Evolutionary conservation across 2,113 vertebrate species (phyloP), one percentile per base, ranked within the genome.

Genomic region (Mionectes macconnelli): DNA sequence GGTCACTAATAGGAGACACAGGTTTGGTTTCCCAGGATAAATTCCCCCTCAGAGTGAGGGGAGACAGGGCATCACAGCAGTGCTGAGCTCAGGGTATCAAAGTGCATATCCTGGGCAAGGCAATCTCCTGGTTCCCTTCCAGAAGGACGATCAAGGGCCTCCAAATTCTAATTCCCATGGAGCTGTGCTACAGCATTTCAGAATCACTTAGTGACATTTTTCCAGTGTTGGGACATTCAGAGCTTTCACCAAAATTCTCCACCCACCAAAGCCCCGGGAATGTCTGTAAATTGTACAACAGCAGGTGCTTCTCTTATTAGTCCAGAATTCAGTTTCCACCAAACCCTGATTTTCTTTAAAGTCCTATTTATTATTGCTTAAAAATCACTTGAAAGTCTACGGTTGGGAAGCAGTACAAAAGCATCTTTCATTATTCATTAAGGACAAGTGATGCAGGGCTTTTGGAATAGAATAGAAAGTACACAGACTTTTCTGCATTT

Each of bases 381-480:
- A 86, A 37, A n/a, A 64, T 63, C 62, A n/a, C 81, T 92, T 93
- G 76, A 78, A 86, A 85, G 63, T 45, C 75, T 42, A 40, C 70
- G 75, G 89, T 79, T 86, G 84, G 87, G 90, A 86, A 96, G 94
- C 42, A 70, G 69, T 87, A 95, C 79, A 85, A 96, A 94, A 94
- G 92, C 75, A 52, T 83, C 72, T 91, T 94, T 89, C 87, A 93
- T 96, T 94, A 95, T 93, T 96, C 88, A 95, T 95, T 96, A 96
- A 96, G 90, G 87, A 80, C 72, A 96, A 95, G 80, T 0, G 33
- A 69, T 73, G 67, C 67, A 59, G 68, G 72, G 72, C 39, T 69
- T 91, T 74, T 55, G 90, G 87, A 87, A 73, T 16, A 42, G 50
- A 93, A 77, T 22, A 68, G 55, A 83, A 85, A 86, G 37, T 37